These are phyloP conservation scores for Varanus komodoensis DNA, from an alignment of 2,113 vertebrate species.

Conservation along the genomic window DNA sequence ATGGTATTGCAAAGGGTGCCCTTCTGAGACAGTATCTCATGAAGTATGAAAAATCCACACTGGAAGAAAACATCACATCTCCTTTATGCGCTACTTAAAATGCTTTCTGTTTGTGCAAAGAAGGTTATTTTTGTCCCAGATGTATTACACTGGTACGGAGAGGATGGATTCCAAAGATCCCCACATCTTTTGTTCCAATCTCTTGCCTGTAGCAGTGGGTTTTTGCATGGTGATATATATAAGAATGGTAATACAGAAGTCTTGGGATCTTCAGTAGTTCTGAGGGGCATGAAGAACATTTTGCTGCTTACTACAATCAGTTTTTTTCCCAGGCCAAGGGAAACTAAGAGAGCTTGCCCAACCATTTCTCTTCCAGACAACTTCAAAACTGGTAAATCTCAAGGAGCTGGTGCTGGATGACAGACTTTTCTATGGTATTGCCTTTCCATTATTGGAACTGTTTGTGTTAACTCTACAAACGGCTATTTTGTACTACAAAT, in stretches of 20 bases:
- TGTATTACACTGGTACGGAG: no score
- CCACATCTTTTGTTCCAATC: not conserved
- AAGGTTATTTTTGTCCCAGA: not conserved
- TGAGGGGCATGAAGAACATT: not conserved
- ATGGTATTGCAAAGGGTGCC: not conserved
- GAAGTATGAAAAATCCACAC: not conserved
- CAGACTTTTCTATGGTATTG: no score
- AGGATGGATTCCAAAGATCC: not conserved
- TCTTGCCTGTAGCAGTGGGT: not conserved
- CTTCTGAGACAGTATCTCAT: not conserved
- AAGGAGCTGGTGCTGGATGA: no score
- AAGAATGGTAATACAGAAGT: not conserved
- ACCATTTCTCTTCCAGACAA: not conserved
- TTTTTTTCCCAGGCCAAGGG: not conserved
- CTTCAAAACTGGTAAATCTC: constrained; percentile 12
- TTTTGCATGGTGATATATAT: not conserved
- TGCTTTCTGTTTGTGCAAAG: not conserved
- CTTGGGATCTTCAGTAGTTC: not conserved
- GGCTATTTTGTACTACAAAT: not conserved
- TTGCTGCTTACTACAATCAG: no score
- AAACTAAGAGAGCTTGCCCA: not conserved
- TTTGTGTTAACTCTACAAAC: constrained; percentile 4
- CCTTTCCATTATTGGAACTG: constrained; percentile 19
- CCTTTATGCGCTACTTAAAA: not conserved
- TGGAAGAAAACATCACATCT: not conserved